Percentiles rank a stretch among this genome's conserved stretches.
These are phyloP conservation scores for Nomada fabriciana DNA, from an alignment of 2,888 invertebrate genomes.

Conservation along the genomic window DNA sequence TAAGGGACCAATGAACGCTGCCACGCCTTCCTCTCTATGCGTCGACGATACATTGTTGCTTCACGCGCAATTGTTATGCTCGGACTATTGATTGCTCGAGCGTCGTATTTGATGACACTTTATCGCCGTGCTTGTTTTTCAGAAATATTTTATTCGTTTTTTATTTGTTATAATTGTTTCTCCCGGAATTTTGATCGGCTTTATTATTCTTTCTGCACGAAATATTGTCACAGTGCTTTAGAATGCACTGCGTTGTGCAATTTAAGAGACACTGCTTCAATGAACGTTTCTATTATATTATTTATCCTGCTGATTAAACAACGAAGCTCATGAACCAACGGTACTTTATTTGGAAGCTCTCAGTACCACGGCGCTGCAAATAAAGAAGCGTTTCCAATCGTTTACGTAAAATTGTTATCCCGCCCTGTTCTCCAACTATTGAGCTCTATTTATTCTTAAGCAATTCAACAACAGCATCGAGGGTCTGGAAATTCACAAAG, in stretches of 20 bases:
- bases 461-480: not conserved
- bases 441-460: conserved; percentile 3
- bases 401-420: not conserved
- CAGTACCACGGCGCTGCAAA: too few relatives aligned
- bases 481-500: conserved; percentile 1
- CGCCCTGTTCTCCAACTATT: not conserved
- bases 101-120: not conserved
- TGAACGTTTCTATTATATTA: too few relatives aligned
- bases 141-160: not conserved
- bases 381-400: too few relatives aligned
- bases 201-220: too few relatives aligned
- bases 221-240: too few relatives aligned
- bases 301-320: not conserved
- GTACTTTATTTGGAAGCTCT: not conserved
- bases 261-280: too few relatives aligned
- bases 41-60: conserved; percentile 66
- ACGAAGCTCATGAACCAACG: not conserved
- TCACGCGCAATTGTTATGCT: conserved; percentile 65
- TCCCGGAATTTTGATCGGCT: not conserved
- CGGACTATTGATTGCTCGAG: conserved; percentile 53
- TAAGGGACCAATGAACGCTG: conserved; percentile 77
- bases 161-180: not conserved
- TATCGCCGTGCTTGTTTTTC: not conserved
- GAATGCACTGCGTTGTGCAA: too few relatives aligned
- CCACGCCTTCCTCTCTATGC: conserved; percentile 76